Evolutionary conservation across 2,888 invertebrate genomes (phyloP).

Genomic region (Campoplex capitator): DNA sequence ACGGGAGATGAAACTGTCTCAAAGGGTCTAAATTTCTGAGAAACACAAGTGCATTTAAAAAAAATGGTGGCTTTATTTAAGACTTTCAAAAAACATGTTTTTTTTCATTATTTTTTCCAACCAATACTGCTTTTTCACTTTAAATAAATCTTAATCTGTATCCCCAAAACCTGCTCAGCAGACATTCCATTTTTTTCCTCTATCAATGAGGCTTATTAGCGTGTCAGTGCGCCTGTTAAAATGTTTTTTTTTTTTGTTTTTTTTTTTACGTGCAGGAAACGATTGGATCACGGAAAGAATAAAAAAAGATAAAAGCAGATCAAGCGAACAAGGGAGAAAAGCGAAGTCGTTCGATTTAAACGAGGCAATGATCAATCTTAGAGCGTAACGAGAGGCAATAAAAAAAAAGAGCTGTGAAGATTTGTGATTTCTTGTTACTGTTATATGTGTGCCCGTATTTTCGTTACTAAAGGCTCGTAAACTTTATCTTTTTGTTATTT

Average conservation of each 20-base stretch:
- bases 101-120: neutral
- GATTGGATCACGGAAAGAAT: neutral
- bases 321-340: neutral
- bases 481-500: neutral
- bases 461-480: neutral
- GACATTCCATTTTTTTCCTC: neutral
- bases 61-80: neutral
- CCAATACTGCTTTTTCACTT: neutral
- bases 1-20: neutral
- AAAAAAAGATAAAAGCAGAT: slow-evolving; percentile 3
- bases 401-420: slow-evolving; percentile 26
- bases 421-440: slow-evolving; percentile 19
- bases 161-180: neutral
- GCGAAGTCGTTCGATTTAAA: neutral
- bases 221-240: neutral
- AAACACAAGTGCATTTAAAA: neutral
- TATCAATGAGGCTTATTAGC: neutral
- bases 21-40: neutral
- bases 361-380: slow-evolving; percentile 29
- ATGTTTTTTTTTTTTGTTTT: neutral
- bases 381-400: slow-evolving; percentile 35
- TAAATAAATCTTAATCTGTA: neutral
- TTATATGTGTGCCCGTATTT: neutral
- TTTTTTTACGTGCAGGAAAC: neutral
- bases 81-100: neutral